A percentile compares a stretch with the other conserved stretches of the same genome.
These are phyloP conservation scores for Timema podura DNA, from an alignment of 2,888 invertebrate species.

Conservation along the genomic window DNA sequence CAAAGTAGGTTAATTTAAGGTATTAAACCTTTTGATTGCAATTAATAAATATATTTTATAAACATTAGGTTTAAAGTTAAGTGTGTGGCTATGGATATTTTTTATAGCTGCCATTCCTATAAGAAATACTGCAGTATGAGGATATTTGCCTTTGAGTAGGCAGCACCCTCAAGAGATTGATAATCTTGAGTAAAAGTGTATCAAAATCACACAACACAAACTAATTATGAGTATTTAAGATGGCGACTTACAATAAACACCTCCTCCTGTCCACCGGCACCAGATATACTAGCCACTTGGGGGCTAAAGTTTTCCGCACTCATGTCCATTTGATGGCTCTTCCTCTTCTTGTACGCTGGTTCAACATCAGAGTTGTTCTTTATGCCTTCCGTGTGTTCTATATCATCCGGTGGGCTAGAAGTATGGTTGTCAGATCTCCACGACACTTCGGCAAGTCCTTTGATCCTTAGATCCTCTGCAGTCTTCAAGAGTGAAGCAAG, in stretches of 20 bases:
- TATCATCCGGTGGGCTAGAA: slow-evolving; percentile 36
- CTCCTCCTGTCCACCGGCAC: slow-evolving; percentile 39
- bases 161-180: no score
- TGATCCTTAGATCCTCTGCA: slow-evolving; percentile 86
- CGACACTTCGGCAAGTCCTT: slow-evolving; percentile 85
- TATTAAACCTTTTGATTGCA: no score
- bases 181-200: no score
- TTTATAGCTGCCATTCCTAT: no score
- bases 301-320: slow-evolving; percentile 44
- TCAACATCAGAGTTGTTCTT: slow-evolving; percentile 37
- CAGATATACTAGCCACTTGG: slow-evolving; percentile 50
- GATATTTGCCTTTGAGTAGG: no score
- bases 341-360: slow-evolving; percentile 58
- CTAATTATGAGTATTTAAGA: no score
- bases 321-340: slow-evolving; percentile 62
- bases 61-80: no score
- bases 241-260: slow-evolving; percentile 30
- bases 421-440: slow-evolving; percentile 63
- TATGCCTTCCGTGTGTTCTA: slow-evolving; percentile 42
- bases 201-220: no score
- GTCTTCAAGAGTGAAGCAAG: slow-evolving; percentile 83
- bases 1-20: no score
- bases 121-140: no score
- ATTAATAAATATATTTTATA: no score
- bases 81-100: no score